Evolutionary conservation across 2,888 invertebrate species (phyloP).

Genomic region (Phalangium opilio): DNA sequence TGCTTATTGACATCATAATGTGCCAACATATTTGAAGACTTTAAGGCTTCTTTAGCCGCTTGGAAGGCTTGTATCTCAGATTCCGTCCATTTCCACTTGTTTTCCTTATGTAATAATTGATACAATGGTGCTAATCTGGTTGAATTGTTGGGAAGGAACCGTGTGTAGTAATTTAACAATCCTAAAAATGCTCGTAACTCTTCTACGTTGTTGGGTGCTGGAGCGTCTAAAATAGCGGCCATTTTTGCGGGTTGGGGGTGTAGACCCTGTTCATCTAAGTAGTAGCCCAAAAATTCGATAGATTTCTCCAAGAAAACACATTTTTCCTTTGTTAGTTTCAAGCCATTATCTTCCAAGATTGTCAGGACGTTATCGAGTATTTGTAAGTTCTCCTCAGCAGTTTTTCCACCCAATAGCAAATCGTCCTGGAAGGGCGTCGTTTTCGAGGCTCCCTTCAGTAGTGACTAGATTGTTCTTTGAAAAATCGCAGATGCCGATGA

Average conservation of each 20-base stretch:
- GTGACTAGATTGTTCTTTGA: conserved; percentile 2
- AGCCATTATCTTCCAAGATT: neutral
- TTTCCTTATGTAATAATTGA: conserved; percentile 15
- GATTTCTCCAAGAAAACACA: conserved; percentile 21
- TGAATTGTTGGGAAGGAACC: no score
- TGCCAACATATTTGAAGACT: conserved; percentile 20
- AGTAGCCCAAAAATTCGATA: conserved; percentile 22
- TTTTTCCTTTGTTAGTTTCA: neutral
- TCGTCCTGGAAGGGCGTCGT: neutral
- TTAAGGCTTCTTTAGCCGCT: conserved; percentile 20
- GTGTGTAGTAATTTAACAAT: conserved; percentile 24
- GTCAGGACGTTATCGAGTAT: neutral
- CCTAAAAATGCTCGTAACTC: conserved; percentile 24
- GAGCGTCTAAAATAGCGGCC: conserved; percentile 22
- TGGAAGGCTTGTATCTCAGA: conserved; percentile 18
- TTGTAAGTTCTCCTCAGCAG: neutral
- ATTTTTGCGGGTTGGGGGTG: conserved; percentile 19
- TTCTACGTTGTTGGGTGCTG: conserved; percentile 21
- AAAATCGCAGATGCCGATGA: conserved; percentile 4
- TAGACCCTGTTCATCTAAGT: conserved; percentile 18
- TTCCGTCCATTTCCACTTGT: conserved; percentile 15
- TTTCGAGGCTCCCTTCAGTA: neutral
- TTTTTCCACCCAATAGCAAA: neutral
- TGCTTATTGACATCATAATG: conserved; percentile 26
- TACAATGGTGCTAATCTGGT: conserved; percentile 22